Evolutionary conservation across 2,797 vertebrate species (phyloP).

Genomic region (Xerus rutilus): DNA sequence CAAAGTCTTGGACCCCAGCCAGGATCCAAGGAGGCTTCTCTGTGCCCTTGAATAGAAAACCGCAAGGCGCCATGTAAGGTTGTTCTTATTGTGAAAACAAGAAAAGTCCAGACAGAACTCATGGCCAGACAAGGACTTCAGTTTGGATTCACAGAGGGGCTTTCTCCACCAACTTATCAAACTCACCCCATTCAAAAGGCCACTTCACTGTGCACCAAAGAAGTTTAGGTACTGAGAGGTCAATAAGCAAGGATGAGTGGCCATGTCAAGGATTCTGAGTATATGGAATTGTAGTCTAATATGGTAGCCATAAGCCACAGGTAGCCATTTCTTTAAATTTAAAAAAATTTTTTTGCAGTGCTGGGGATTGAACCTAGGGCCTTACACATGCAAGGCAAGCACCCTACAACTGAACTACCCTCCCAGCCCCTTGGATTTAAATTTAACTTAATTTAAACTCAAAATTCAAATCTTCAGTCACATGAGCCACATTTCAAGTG

Average conservation of each 20-base stretch:
- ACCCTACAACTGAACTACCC: too few relatives aligned
- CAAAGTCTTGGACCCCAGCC: neutral
- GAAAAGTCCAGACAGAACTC: neutral
- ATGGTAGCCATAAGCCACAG: neutral
- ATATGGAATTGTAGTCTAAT: neutral
- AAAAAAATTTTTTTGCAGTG: too few relatives aligned
- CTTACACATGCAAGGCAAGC: too few relatives aligned
- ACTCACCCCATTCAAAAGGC: neutral
- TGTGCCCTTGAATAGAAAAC: neutral
- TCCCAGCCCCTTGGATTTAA: too few relatives aligned
- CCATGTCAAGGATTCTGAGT: neutral
- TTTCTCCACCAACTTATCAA: neutral
- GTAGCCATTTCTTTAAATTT: neutral
- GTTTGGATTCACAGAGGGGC: neutral
- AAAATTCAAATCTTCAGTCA: neutral
- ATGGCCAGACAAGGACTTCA: neutral
- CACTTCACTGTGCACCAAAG: neutral
- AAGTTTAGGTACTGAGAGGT: neutral
- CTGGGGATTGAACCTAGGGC: too few relatives aligned
- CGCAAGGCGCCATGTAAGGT: neutral
- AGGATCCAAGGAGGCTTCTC: conserved; percentile 1
- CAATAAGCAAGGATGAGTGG: neutral
- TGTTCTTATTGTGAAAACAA: neutral
- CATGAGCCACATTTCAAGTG: neutral
- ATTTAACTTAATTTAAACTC: neutral